phyloP scores from a whole-genome alignment of 2,113 vertebrate genomes.

The Nerophis lumbriciformis region DNA sequence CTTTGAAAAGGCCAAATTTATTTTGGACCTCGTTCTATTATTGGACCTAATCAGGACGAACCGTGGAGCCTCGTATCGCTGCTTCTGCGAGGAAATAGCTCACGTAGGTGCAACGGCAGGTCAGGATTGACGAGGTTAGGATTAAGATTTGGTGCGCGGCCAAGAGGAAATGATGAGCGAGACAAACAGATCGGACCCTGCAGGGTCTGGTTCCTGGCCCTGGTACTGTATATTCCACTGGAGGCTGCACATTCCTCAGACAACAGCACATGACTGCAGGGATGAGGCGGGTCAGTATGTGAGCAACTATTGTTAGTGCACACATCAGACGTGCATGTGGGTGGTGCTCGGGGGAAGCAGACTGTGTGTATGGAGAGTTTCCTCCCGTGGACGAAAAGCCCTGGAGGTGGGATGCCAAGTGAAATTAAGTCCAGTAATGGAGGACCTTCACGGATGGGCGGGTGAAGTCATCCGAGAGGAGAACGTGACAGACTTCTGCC shows the following conservation, averaged over 20 bases:
- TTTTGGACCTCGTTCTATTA: background rate
- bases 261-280: slow-evolving; percentile 53
- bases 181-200: slow-evolving; percentile 22
- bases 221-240: slow-evolving; percentile 57
- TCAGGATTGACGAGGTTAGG: slow-evolving; percentile 12
- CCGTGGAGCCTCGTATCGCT: background rate
- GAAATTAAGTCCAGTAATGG: background rate
- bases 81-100: slow-evolving; percentile 1
- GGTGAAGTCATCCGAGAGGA: slow-evolving; percentile 16
- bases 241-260: slow-evolving; percentile 63
- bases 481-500: background rate
- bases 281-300: slow-evolving; percentile 14
- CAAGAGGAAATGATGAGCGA: slow-evolving; percentile 23
- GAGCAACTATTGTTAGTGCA: slow-evolving; percentile 44
- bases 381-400: slow-evolving; percentile 31
- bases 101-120: background rate
- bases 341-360: slow-evolving; percentile 6
- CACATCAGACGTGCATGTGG: slow-evolving; percentile 30
- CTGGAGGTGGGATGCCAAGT: slow-evolving; percentile 14
- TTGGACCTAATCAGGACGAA: background rate
- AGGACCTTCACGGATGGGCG: background rate
- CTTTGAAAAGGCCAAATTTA: too few relatives aligned
- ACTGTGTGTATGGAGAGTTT: slow-evolving; percentile 34
- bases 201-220: slow-evolving; percentile 44
- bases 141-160: slow-evolving; percentile 6